These are phyloP conservation scores for Myrmophylax atrothorax DNA, from an alignment of 2,113 vertebrate species.

Conservation along the genomic window DNA sequence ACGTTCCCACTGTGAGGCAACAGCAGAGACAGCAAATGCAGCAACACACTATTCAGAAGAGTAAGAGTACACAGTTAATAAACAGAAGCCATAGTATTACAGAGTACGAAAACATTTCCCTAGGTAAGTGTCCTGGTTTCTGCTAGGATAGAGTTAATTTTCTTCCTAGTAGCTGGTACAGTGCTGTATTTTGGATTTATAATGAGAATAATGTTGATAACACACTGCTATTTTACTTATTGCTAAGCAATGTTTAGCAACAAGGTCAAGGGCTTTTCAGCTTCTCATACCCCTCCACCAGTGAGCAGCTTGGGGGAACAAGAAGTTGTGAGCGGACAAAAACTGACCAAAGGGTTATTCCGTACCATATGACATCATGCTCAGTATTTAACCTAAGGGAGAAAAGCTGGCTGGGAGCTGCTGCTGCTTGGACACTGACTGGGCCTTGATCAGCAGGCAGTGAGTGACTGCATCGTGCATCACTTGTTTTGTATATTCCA, in stretches of 20 bases:
- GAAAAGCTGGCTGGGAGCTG: accelerated
- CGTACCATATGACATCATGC: background rate
- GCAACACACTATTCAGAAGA: slow-evolving; percentile 85
- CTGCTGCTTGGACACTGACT: background rate
- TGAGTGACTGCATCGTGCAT: background rate
- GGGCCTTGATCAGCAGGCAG: background rate
- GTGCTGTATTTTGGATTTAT: background rate
- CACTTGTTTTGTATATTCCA: background rate
- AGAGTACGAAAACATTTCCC: background rate
- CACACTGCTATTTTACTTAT: background rate
- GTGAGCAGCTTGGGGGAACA: background rate
- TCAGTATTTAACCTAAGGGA: background rate
- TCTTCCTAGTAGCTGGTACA: background rate
- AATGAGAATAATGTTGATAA: background rate
- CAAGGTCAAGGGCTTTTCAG: background rate
- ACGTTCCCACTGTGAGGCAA: slow-evolving; percentile 97
- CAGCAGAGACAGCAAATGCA: slow-evolving; percentile 96
- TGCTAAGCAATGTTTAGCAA: background rate
- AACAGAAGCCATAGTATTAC: background rate
- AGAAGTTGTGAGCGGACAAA: background rate
- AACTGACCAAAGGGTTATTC: background rate
- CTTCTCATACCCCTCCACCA: background rate
- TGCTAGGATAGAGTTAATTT: background rate
- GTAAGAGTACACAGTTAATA: background rate
- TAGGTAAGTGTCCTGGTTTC: background rate